Evolutionary conservation across 2,888 invertebrate species (phyloP).

Genomic region (Sipunculus nudus): DNA sequence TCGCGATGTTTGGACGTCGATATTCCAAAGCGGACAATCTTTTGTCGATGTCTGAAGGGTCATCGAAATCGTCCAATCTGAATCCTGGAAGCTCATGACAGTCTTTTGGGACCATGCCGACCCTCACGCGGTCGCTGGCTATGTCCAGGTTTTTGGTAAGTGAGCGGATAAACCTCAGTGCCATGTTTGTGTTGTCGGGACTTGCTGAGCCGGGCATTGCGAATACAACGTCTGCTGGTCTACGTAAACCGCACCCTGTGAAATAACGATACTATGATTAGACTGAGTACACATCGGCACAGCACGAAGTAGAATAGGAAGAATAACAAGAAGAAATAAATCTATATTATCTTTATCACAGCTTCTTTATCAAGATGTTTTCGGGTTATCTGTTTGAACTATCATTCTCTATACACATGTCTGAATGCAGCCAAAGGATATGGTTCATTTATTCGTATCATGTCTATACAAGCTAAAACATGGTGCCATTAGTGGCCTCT

Average conservation of each 20-base stretch:
- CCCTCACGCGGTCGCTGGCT: slow-evolving; percentile 14
- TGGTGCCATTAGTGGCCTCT: too few relatives aligned
- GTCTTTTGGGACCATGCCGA: slow-evolving; percentile 33
- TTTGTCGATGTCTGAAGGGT: too few relatives aligned
- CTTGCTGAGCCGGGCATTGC: slow-evolving; percentile 20
- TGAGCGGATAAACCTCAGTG: slow-evolving; percentile 29
- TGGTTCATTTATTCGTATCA: too few relatives aligned
- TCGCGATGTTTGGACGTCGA: neutral
- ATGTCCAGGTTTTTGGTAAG: slow-evolving; percentile 18
- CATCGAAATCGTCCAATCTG: slow-evolving; percentile 10
- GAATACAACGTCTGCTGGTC: slow-evolving; percentile 30
- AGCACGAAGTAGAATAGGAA: too few relatives aligned
- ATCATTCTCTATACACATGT: too few relatives aligned
- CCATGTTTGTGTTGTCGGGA: slow-evolving; percentile 17
- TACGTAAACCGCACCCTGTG: slow-evolving; percentile 18
- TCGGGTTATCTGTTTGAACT: too few relatives aligned
- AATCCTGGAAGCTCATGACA: slow-evolving; percentile 16
- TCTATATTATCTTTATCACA: too few relatives aligned
- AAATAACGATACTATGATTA: neutral
- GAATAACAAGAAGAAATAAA: too few relatives aligned
- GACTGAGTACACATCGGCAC: too few relatives aligned
- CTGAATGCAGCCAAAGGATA: too few relatives aligned
- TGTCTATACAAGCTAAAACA: too few relatives aligned
- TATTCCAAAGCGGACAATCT: neutral
- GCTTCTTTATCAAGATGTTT: too few relatives aligned